A percentile compares a stretch with the other conserved stretches of the same genome.
These are phyloP conservation scores for Myotis findleyi DNA, from an alignment of 2,797 vertebrate species.

Conservation along the genomic window DNA sequence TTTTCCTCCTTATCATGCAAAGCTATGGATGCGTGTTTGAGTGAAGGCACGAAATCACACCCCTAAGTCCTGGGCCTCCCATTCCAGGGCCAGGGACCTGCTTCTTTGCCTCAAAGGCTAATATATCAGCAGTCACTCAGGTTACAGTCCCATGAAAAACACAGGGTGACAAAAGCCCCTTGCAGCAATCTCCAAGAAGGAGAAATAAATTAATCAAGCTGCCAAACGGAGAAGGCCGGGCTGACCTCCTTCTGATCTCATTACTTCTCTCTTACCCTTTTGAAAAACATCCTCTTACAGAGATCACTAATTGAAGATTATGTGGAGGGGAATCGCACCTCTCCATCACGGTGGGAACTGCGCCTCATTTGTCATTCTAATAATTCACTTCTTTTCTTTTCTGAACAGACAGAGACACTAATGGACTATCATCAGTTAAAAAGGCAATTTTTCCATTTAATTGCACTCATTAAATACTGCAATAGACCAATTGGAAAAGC, in stretches of 20 bases:
- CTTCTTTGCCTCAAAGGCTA: constrained; percentile 76
- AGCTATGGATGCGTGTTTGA: background rate
- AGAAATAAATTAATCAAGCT: constrained; percentile 97
- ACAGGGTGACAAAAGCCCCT: constrained; percentile 92
- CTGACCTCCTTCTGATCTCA: constrained; percentile 95
- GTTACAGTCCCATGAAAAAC: constrained; percentile 85
- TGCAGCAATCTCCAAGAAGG: constrained; percentile 91
- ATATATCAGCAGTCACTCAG: constrained; percentile 81
- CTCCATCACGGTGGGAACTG: constrained; percentile 91
- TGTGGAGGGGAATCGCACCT: constrained; percentile 90
- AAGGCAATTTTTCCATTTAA: constrained; percentile 93
- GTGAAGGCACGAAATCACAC: constrained; percentile 59
- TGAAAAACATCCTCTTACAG: constrained; percentile 93
- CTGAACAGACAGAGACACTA: constrained; percentile 90
- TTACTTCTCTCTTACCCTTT: constrained; percentile 93
- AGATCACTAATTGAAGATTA: constrained; percentile 97
- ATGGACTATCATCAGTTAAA: constrained; percentile 91
- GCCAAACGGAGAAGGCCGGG: constrained; percentile 92
- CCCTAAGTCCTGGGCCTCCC: constrained; percentile 23
- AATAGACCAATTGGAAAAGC: constrained; percentile 91
- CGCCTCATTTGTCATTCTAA: constrained; percentile 92
- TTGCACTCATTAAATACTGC: constrained; percentile 91
- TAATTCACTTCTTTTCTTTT: constrained; percentile 91
- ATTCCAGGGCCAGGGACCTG: constrained; percentile 63
- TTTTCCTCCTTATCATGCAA: constrained; percentile 4